Base-by-base conservation (phyloP, 1,140 invertebrate species). In the Euwallacea similis region DNA sequence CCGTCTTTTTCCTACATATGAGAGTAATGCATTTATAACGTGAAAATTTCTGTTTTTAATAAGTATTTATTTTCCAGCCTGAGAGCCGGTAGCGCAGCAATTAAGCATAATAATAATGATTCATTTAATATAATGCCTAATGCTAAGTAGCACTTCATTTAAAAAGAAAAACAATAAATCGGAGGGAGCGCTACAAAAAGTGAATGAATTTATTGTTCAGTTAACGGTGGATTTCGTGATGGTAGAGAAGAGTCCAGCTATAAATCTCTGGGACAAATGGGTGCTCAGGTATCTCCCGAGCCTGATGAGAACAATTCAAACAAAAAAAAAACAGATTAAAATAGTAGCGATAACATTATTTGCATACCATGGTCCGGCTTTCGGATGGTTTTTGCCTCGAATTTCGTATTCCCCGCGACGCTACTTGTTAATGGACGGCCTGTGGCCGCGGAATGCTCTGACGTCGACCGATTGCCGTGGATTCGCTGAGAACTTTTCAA, bases 401-500 rank as follows among this genome's bases (percentile, higher is more conserved):
- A 69, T 76, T 76, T 76, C 65, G 73, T 74, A 74, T 74, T 73
- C 74, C 62, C 66, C 55, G 73, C 73, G 73, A 76, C 67, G 69
- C 74, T 76, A 74, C 73, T 71, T 76, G 70, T 76, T 74, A 74
- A 71, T 74, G 69, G 73, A 66, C 61, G 67, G 72, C 65, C 71
- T 63, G 73, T 73, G 71, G 70, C 72, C 71, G 73, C 74, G 75
- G 74, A 76, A 76, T 76, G 69, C 74, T 71, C 74, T 76, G 75
- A 76, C 74, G 74, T 76, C 74, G 72, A 74, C 73, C 74, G 72
- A 72, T 74, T 76, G 75, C 73, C 74, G 72, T 71, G 75, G 74
- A 76, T 75, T 76, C 70, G 75, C 75, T 76, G 75, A 76, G 75
- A 76, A 76, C 75, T 69, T 75, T 75, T 73, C 71, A 75, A 42